Evolutionary conservation across 2,888 invertebrate species (phyloP), one percentile per base, ranked within the genome.

Genomic region (Penaeus monodon): DNA sequence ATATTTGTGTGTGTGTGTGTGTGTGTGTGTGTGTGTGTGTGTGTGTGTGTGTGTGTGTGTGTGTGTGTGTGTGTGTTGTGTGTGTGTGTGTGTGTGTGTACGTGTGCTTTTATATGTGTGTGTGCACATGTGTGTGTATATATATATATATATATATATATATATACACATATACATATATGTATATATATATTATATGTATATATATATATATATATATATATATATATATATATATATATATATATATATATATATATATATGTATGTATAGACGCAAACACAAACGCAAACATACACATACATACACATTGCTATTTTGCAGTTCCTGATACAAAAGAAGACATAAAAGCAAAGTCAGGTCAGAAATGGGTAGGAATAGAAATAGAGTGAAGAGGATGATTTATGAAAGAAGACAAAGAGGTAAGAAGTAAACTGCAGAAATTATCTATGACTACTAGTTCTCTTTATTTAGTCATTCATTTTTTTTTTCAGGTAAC

Each of bases 11-110:
- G 14, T 78, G 27, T 78, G 12, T 77, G n/a, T 77, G 2, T 77
- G n/a, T 77, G 12, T 77, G n/a, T 77, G 12, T 77, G n/a, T 77
- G n/a, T 77, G n/a, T 77, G n/a, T 44, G n/a, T 77, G n/a, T 44
- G n/a, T 77, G n/a, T 77, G 10, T 77, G 10, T 77, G n/a, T 77
- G n/a, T 33, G n/a, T 44, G n/a, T 24, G 17, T 49, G n/a, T 68
- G 10, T 68, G 10, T 68, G 10, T 68, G 10, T 68, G 10, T 68
- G 10, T 68, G 14, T 68, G 10, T 29, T n/a, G 12, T 68, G 12
- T 27, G 7, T 68, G 12, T 29, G 8, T 29, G 17, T 68, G 68
- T 29, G 29, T 29, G 29, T 68, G 29, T 29, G 29, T 68, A 7
- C 7, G 29, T 6, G 17, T 29, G 29, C 8, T 1, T 6, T 1